Evolutionary conservation across 2,113 vertebrate genomes (phyloP).

Genomic region (Ciconia stormi): DNA sequence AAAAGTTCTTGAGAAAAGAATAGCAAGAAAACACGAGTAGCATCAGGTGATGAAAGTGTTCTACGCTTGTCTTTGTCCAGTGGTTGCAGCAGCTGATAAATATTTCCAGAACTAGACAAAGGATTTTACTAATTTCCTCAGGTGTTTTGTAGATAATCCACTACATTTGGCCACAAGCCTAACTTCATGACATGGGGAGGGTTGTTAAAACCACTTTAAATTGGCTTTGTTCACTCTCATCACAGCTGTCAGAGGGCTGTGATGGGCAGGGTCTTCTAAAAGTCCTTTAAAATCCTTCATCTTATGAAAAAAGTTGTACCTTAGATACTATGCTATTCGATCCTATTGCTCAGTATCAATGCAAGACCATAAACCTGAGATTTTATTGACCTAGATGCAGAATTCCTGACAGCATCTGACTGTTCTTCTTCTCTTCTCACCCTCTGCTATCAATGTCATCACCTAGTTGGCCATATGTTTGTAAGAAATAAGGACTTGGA

Average conservation of each 20-base stretch:
- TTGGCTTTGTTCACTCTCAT: neutral
- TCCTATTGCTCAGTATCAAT: neutral
- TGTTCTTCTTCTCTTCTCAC: slow-evolving; percentile 4
- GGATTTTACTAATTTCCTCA: neutral
- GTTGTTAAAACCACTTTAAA: neutral
- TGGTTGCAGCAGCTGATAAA: neutral
- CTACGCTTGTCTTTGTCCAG: neutral
- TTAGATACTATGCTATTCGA: neutral
- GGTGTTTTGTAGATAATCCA: neutral
- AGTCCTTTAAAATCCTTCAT: neutral
- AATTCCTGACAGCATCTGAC: neutral
- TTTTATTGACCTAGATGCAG: neutral
- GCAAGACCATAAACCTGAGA: neutral
- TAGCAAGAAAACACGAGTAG: neutral
- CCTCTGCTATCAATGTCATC: neutral
- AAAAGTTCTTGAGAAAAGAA: neutral
- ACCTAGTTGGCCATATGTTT: neutral
- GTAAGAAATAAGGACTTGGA: neutral
- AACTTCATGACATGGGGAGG: neutral
- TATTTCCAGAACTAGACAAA: neutral
- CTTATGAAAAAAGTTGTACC: neutral
- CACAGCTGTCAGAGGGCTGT: neutral
- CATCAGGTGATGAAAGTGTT: neutral
- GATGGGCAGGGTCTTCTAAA: neutral
- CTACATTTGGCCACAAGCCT: neutral